These are phyloP conservation scores for Alosa alosa DNA, from an alignment of 2,113 vertebrate species.

Conservation along the genomic window DNA sequence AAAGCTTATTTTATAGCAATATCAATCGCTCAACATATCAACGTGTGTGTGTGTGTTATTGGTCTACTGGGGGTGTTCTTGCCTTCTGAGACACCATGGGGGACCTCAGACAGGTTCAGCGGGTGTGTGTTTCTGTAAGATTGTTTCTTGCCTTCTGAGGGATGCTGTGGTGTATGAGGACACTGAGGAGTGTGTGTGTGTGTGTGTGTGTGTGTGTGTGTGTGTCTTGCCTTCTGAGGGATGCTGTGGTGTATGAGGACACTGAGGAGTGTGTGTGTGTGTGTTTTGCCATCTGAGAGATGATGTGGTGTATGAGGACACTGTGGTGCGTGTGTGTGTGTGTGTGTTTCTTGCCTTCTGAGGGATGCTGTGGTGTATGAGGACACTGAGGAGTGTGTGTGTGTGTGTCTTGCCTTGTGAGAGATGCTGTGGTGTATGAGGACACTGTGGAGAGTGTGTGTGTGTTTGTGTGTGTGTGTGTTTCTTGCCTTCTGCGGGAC, in stretches of 20 bases:
- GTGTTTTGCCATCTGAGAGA: no score
- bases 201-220: no score
- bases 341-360: neutral
- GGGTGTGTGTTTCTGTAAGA: neutral
- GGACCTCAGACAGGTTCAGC: neutral
- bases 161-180: constrained; percentile 61
- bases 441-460: neutral
- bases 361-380: neutral
- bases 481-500: constrained; percentile 85
- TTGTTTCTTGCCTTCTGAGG: constrained; percentile 81
- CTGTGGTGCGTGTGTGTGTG: neutral
- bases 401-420: no score
- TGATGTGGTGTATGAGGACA: neutral
- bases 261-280: no score
- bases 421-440: neutral
- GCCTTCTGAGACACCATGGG: neutral
- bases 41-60: neutral
- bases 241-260: no score
- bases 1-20: neutral
- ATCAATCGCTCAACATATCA: no score
- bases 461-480: constrained; percentile 7
- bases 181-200: no score
- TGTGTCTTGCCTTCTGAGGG: no score
- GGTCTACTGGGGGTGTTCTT: no score
- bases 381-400: neutral